Percentiles rank a stretch among this genome's conserved stretches.
These are phyloP conservation scores for Rhizomys pruinosus DNA, from an alignment of 2,113 vertebrate species.

Conservation along the genomic window DNA sequence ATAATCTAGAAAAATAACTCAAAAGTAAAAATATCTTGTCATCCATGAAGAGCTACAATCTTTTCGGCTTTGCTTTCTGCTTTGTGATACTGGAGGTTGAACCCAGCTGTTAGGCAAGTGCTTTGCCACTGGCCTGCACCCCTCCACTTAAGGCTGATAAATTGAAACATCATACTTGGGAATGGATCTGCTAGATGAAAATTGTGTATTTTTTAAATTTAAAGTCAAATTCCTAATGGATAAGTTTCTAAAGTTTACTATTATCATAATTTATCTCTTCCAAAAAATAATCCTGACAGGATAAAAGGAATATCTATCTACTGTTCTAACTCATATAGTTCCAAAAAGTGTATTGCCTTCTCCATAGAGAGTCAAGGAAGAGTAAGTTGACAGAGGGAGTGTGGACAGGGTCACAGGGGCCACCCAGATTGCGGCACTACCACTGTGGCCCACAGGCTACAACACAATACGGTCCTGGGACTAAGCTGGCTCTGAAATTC, in stretches of 20 bases:
- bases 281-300: conserved; percentile 30
- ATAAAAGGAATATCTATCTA: background rate
- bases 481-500: background rate
- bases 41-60: background rate
- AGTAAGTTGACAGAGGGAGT: background rate
- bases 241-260: conserved; percentile 46
- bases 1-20: conserved; percentile 32
- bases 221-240: background rate
- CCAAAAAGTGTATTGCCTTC: background rate
- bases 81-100: background rate
- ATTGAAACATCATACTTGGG: background rate
- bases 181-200: background rate
- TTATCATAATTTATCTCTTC: conserved; percentile 41
- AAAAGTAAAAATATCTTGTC: background rate
- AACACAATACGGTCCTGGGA: background rate
- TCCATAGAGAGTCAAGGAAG: background rate
- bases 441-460: background rate
- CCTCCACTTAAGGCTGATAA: background rate
- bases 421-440: background rate
- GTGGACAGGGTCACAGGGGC: too few relatives aligned
- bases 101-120: background rate
- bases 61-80: background rate
- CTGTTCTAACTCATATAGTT: background rate
- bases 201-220: conserved; percentile 50
- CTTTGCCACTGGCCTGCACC: background rate